Evolutionary conservation across 2,888 invertebrate genomes (phyloP).

Genomic region (Drosophila crucigera): DNA sequence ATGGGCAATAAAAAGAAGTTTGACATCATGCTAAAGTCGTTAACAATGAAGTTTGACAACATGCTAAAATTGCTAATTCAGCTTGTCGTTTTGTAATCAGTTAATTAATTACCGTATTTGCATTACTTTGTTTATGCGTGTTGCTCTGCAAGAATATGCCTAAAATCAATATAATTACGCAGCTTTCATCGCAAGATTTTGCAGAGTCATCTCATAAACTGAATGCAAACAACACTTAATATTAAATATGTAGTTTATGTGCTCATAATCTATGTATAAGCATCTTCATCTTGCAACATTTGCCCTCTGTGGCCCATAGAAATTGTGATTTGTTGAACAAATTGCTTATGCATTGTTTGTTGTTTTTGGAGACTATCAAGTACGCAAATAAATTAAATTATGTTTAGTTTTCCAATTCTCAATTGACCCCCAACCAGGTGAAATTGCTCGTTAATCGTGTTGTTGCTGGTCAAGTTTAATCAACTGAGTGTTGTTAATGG

Average conservation of each 20-base stretch:
- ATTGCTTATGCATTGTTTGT: neutral
- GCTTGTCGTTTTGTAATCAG: neutral
- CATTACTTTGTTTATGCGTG: neutral
- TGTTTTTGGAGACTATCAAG: neutral
- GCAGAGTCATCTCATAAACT: conserved; percentile 8
- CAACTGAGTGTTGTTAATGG: conserved; percentile 51
- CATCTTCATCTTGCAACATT: conserved; percentile 11
- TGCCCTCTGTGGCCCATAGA: conserved; percentile 18
- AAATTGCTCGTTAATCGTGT: conserved; percentile 5
- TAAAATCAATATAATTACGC: neutral
- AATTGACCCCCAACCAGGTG: conserved; percentile 50
- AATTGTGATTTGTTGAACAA: conserved; percentile 19
- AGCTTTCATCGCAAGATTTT: neutral
- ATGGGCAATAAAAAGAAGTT: neutral
- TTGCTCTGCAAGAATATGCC: neutral
- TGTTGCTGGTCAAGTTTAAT: conserved; percentile 63
- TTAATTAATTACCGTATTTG: neutral
- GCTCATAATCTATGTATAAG: neutral
- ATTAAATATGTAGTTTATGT: conserved; percentile 40
- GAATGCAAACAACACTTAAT: conserved; percentile 4
- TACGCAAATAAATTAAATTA: conserved; percentile 48
- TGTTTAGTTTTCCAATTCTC: conserved; percentile 56
- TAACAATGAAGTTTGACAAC: neutral
- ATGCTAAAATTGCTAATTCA: neutral
- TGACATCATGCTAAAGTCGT: neutral